Base-by-base conservation (phyloP, 2,888 invertebrate genomes). In the Pachydiplax longipennis region DNA sequence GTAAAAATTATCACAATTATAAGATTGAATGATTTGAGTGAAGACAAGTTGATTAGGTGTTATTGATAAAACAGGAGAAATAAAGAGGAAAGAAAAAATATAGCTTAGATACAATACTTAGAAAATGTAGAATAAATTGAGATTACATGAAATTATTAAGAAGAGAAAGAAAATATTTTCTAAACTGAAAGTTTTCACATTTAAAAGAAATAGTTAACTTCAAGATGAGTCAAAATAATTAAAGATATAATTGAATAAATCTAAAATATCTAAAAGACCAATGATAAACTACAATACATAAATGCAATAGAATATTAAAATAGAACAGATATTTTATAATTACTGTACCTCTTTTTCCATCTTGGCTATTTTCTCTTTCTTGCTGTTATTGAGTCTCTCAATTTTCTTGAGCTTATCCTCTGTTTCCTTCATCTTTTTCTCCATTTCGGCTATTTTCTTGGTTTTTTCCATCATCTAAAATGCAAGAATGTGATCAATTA, bases 341-440 rank as follows among this genome's bases (percentile, higher is more conserved):
- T 18, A 58, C 92, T 93, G 93, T 94, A 96, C 96, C 94, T 95
- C 95, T 93, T 95, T 95, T 93, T 96, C 96, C 92, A 96, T 94
- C 93, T 95, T 95, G 90, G 95, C 92, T 15, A 95, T 94, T 92
- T 95, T 95, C 91, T 96, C 95, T 93, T 95, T 96, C 92, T 91
- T 92, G 40, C 90, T 93, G 90, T 94, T 93, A 40, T 95, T 93
- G 92, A 95, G 94, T 93, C 95, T 96, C 92, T 96, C 96, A 91
- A 94, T 94, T 92, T 95, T 95, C 92, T 95, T 96, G 90, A 94
- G 94, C 93, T 95, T 96, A n/a, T 96, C 96, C 92, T 97, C 97
- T 35, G 95, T 93, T 92, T 96, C 96, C 93, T 96, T 96, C 0
- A 96, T 92, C 94, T 96, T 96, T 92, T 95, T 95, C 93, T 97